Evolutionary conservation across 2,888 invertebrate species (phyloP), one percentile per base, ranked within the genome.

Genomic region (Apoda limacodes): DNA sequence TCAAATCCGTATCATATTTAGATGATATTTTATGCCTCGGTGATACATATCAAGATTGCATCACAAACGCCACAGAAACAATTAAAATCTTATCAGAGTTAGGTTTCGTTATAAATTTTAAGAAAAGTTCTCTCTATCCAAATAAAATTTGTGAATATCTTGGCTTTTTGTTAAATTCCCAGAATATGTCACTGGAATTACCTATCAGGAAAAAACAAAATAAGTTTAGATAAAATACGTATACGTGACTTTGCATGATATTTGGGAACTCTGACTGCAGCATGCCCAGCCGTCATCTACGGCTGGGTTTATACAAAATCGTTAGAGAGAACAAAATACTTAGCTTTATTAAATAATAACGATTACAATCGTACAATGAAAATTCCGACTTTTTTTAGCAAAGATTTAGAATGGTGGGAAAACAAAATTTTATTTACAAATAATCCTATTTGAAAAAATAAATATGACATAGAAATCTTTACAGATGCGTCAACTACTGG

Each of bases 291-390:
- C n/a, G 24, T 28, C 5, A 28, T 26, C 20, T 37, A 34, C 14
- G 25, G 34, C 10, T 39, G 37, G 36, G 5, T 42, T 3, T 40
- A 34, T 12, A 42, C 40, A 5, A 38, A 40, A 15, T 22, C 9
- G 2, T 9, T 42, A 5, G 42, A 42, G 27, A 13, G 38, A 7
- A 14, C 28, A 22, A 40, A 42, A 28, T 40, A 24, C n/a, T 13
- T 42, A n/a, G 13, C 17, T 3, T 11, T 39, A 10, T 17, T 15
- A 23, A 21, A 25, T 5, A 6, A 26, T 10, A 4, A 30, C 15
- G 23, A 30, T 19, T 21, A 31, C 17, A 7, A 17, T 17, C 5
- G 5, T 5, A 17, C 5, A 17, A 17, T 17, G 5, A 17, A 17
- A 17, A 6, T 17, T 6, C 7, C 17, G 5, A 17, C 5, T 17